Percentiles rank a stretch among this genome's conserved stretches.
Evolutionary conservation across 2,888 invertebrate genomes (phyloP).

Genomic region (Tenthredo amoena): DNA sequence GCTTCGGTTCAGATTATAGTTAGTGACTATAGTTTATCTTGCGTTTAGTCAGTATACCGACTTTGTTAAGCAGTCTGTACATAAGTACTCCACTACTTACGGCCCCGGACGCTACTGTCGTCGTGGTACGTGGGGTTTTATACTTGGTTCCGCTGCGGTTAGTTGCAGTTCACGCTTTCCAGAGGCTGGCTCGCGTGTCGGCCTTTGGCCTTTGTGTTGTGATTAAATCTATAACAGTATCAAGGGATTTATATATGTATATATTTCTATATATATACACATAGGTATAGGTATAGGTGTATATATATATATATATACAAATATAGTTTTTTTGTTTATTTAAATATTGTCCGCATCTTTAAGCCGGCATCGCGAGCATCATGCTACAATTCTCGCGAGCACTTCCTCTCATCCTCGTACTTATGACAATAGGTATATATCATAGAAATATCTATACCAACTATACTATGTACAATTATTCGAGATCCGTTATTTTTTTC

Average conservation of each 20-base stretch:
- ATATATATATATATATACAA: background rate
- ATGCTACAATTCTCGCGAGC: slow-evolving; percentile 24
- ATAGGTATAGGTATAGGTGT: background rate
- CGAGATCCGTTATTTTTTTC: background rate
- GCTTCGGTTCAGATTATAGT: slow-evolving; percentile 48
- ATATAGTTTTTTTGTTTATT: background rate
- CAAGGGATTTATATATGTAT: background rate
- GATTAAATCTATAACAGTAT: slow-evolving; percentile 27
- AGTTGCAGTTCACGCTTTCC: slow-evolving; percentile 41
- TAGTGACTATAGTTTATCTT: slow-evolving; percentile 37
- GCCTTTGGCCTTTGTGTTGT: slow-evolving; percentile 52
- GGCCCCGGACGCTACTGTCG: slow-evolving; percentile 21
- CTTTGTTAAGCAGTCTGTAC: slow-evolving; percentile 31
- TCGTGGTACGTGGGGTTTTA: background rate
- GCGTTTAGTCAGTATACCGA: slow-evolving; percentile 20
- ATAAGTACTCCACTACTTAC: slow-evolving; percentile 34
- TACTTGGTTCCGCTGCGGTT: slow-evolving; percentile 29
- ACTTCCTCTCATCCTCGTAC: slow-evolving; percentile 57
- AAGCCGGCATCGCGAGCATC: slow-evolving; percentile 8
- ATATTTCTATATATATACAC: background rate
- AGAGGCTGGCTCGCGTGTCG: slow-evolving; percentile 39
- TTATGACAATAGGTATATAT: slow-evolving; percentile 66
- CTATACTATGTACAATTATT: background rate
- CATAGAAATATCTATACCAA: background rate
- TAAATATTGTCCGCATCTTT: background rate